These are phyloP conservation scores for Eremophila alpestris DNA, from an alignment of 2,797 vertebrate species.

Conservation along the genomic window DNA sequence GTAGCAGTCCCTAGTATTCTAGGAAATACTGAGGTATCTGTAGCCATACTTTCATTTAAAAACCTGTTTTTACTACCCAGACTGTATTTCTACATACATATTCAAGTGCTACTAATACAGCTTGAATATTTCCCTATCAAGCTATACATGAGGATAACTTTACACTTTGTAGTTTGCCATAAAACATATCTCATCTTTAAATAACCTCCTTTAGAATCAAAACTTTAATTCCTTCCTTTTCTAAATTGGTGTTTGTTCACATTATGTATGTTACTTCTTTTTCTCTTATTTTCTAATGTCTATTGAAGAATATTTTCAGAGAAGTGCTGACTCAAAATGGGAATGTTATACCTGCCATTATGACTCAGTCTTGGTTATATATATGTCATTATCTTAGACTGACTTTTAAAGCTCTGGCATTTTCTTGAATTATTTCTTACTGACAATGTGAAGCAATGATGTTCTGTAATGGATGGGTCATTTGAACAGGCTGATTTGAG, in stretches of 20 bases:
- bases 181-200: neutral
- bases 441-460: rapidly evolving
- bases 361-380: neutral
- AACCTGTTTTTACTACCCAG: neutral
- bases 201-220: neutral
- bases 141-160: neutral
- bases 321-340: neutral
- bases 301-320: neutral
- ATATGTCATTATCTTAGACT: neutral
- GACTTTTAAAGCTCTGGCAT: neutral
- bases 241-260: neutral
- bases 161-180: neutral
- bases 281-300: neutral
- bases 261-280: neutral
- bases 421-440: neutral
- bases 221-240: neutral
- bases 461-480: neutral
- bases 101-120: neutral
- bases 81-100: neutral
- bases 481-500: neutral
- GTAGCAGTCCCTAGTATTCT: neutral
- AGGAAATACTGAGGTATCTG: neutral
- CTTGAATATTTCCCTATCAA: neutral
- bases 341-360: neutral
- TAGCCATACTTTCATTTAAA: neutral